Evolutionary conservation across 2,113 vertebrate species (phyloP).

Genomic region (Perccottus glenii): DNA sequence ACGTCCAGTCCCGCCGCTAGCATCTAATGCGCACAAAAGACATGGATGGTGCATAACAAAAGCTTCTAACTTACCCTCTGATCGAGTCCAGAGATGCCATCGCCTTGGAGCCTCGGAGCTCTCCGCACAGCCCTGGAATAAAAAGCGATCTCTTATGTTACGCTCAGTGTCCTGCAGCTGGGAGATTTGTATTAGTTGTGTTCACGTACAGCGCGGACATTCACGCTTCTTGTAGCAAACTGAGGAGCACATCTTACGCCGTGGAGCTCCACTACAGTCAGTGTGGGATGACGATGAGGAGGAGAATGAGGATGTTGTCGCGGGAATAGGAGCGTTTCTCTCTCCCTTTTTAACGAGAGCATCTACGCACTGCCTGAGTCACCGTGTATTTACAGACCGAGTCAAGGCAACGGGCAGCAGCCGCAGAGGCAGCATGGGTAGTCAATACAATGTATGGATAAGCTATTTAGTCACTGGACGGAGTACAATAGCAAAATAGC

Average conservation of each 20-base stretch:
- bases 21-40: constrained; percentile 23
- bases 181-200: constrained; percentile 19
- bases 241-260: constrained; percentile 57
- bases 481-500: background rate
- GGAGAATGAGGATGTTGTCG: constrained; percentile 42
- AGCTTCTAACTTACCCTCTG: constrained; percentile 69
- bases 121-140: constrained; percentile 19
- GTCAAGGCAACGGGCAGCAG: constrained; percentile 14
- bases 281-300: constrained; percentile 63
- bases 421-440: background rate
- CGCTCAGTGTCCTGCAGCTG: constrained; percentile 40
- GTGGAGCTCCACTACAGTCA: constrained; percentile 40
- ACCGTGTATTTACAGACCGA: constrained; percentile 23
- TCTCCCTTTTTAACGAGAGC: constrained; percentile 56
- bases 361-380: constrained; percentile 53
- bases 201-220: constrained; percentile 39
- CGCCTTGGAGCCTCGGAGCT: constrained; percentile 32
- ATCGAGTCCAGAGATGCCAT: constrained; percentile 71
- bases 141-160: constrained; percentile 30
- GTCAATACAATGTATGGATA: background rate
- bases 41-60: constrained; percentile 15
- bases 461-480: background rate
- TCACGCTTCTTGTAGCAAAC: constrained; percentile 61
- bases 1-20: constrained; percentile 17
- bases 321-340: constrained; percentile 69